phyloP scores from a whole-genome alignment of 2,888 invertebrate genomes.

The Antitype chi region DNA sequence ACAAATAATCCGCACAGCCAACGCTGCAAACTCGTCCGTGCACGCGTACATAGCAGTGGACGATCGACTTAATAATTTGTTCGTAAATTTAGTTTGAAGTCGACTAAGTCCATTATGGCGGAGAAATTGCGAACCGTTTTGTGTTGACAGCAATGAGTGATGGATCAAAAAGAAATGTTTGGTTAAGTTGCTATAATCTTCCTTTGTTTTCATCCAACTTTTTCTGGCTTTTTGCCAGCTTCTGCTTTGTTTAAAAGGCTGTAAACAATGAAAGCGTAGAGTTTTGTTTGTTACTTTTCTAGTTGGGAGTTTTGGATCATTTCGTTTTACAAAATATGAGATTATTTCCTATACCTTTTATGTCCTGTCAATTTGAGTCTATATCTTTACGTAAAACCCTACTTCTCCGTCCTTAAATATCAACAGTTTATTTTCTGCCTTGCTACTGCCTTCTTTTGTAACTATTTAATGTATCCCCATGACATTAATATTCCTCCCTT shows the following conservation, averaged over 20 bases:
- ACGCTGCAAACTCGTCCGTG: neutral
- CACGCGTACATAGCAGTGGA: neutral
- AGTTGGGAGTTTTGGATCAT: neutral
- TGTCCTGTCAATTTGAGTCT: neutral
- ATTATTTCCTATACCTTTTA: neutral
- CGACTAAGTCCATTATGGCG: constrained; percentile 33
- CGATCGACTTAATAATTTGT: constrained; percentile 46
- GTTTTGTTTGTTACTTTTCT: neutral
- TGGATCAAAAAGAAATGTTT: constrained; percentile 54
- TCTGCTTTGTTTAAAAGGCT: constrained; percentile 37
- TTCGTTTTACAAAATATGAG: too few relatives aligned
- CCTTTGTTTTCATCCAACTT: constrained; percentile 33
- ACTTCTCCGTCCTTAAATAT: neutral
- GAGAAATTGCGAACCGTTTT: constrained; percentile 42
- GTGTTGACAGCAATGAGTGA: constrained; percentile 46
- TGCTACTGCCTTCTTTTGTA: neutral
- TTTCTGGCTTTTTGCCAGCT: constrained; percentile 30
- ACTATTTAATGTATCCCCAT: neutral
- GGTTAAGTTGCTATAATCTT: constrained; percentile 44
- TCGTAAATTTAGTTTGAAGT: constrained; percentile 52
- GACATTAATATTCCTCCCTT: neutral
- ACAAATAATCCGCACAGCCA: neutral
- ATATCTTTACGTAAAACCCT: neutral
- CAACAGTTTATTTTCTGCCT: neutral
- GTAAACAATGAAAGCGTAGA: constrained; percentile 14